Conservation (phyloP, 1,140 invertebrate genomes). For the Scaptodrosophila lebanonensis region DNA sequence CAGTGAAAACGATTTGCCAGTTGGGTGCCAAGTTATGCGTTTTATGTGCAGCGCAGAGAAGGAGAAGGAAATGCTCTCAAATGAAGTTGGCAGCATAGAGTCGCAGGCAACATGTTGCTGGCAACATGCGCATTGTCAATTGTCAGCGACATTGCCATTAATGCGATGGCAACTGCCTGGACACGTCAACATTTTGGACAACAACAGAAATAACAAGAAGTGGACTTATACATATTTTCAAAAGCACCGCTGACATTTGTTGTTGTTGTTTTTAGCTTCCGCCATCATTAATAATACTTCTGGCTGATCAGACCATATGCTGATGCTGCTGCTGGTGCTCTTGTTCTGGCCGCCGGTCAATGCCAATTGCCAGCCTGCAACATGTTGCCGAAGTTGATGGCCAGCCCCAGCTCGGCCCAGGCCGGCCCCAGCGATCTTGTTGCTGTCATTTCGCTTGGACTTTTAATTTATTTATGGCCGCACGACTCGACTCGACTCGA, state of each 20-base stretch:
- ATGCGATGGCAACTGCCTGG: not conserved
- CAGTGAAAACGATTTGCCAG: conserved; percentile 73
- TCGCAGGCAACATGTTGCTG: too few relatives aligned
- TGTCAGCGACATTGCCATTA: conserved; percentile 40
- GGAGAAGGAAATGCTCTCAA: conserved; percentile 2
- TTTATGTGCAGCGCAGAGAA: conserved; percentile 31
- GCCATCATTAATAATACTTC: conserved; percentile 68
- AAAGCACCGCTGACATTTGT: conserved; percentile 42
- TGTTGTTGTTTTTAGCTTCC: conserved; percentile 38
- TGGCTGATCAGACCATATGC: conserved; percentile 52
- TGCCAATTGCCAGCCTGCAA: conserved; percentile 16
- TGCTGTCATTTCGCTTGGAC: conserved; percentile 67
- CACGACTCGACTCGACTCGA: conserved; percentile 3
- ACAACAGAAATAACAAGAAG: conserved; percentile 18
- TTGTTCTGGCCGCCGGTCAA: conserved; percentile 45
- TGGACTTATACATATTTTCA: conserved; percentile 40
- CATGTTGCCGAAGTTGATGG: conserved; percentile 48
- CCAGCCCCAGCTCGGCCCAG: too few relatives aligned
- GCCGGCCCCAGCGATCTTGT: conserved; percentile 54
- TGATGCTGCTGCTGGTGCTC: conserved; percentile 49
- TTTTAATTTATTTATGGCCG: conserved; percentile 73
- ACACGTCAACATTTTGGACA: conserved; percentile 29
- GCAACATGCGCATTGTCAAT: conserved; percentile 68
- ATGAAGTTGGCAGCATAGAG: too few relatives aligned
- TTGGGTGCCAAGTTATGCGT: conserved; percentile 71